Conservation (phyloP, 2,888 invertebrate genomes). For the Mycalesis mineus region DNA sequence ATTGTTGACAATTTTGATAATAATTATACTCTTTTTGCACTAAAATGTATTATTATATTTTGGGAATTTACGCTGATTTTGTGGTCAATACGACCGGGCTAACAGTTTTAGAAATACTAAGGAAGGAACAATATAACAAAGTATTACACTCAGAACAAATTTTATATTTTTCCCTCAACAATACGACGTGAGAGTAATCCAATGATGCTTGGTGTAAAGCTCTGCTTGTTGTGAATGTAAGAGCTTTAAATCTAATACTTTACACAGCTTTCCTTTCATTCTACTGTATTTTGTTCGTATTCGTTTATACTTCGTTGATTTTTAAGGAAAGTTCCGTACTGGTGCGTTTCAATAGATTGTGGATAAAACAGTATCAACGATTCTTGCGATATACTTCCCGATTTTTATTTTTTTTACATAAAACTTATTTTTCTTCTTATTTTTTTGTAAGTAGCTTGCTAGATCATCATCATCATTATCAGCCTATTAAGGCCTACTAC, state of each 20-base stretch:
- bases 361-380: neutral
- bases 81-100: no score
- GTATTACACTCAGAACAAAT: neutral
- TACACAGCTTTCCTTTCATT: neutral
- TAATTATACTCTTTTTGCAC: no score
- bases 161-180: neutral
- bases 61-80: no score
- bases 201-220: neutral
- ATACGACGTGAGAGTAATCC: slow-evolving; percentile 1
- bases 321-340: neutral
- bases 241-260: neutral
- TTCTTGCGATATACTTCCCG: no score
- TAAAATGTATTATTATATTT: no score
- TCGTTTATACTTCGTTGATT: neutral
- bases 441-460: no score
- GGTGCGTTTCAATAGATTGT: neutral
- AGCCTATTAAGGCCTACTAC: no score
- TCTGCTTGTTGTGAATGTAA: neutral
- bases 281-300: neutral
- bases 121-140: neutral
- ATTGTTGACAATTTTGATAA: no score
- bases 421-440: no score
- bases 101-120: neutral
- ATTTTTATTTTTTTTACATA: no score
- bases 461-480: no score